A percentile compares a stretch with the other conserved stretches of the same genome.
Conservation (phyloP, 2,888 invertebrate genomes). For the Dendrolimus pini region DNA sequence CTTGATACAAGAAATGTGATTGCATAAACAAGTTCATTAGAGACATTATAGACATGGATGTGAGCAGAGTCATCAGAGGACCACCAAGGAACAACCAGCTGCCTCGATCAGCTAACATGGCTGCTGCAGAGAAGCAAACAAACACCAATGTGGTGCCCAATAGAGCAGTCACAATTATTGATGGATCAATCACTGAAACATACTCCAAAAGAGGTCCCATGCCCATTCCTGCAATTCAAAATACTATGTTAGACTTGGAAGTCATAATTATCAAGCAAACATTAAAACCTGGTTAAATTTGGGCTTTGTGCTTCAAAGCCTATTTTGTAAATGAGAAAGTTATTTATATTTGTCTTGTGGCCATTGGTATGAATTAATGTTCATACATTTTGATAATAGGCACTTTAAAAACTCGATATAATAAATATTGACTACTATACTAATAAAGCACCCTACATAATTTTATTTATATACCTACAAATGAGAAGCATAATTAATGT, state of each 20-base stretch:
- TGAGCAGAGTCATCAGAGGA: conserved; percentile 87
- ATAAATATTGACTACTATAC: too few relatives aligned
- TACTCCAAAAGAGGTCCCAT: conserved; percentile 91
- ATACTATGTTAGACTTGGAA: background rate
- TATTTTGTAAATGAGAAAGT: too few relatives aligned
- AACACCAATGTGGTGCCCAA: conserved; percentile 92
- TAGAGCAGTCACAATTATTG: conserved; percentile 92
- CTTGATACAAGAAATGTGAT: conserved; percentile 86
- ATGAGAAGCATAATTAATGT: too few relatives aligned
- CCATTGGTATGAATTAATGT: too few relatives aligned
- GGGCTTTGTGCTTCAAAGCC: too few relatives aligned
- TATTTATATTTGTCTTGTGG: too few relatives aligned
- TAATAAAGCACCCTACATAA: too few relatives aligned
- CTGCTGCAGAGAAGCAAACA: conserved; percentile 91
- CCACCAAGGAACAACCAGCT: conserved; percentile 95
- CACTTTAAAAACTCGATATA: too few relatives aligned
- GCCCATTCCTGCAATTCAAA: conserved; percentile 82
- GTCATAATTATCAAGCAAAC: too few relatives aligned
- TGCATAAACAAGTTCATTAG: conserved; percentile 92
- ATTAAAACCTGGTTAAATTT: too few relatives aligned
- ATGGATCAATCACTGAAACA: conserved; percentile 88
- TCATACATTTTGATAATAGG: too few relatives aligned
- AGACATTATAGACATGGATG: conserved; percentile 85
- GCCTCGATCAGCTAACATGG: conserved; percentile 91
- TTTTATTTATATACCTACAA: too few relatives aligned